Percentiles rank a stretch among this genome's conserved stretches.
phyloP scores from a whole-genome alignment of 2,888 invertebrate genomes.

The Sialis lutaria region DNA sequence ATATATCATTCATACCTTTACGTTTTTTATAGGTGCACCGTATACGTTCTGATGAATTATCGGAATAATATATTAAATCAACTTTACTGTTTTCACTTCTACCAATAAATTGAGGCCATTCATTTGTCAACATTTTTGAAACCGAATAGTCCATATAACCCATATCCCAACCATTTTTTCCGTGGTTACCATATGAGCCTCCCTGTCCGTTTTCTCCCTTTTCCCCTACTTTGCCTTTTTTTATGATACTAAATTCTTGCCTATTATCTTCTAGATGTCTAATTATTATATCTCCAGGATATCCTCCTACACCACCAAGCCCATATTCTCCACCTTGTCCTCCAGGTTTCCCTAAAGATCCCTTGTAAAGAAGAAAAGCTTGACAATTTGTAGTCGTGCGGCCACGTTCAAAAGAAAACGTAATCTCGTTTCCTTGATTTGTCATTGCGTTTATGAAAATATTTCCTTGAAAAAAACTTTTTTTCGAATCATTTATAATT shows the following conservation, averaged over 20 bases:
- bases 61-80: neutral
- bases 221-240: constrained; percentile 6
- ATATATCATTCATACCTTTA: no score
- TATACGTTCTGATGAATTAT: neutral
- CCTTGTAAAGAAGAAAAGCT: neutral
- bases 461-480: no score
- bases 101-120: no score
- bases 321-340: constrained; percentile 9
- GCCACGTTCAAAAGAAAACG: neutral
- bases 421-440: neutral
- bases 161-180: constrained; percentile 12
- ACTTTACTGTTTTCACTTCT: neutral
- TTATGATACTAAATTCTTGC: no score
- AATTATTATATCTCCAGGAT: constrained; percentile 9
- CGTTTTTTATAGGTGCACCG: neutral
- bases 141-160: constrained; percentile 7
- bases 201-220: constrained; percentile 9
- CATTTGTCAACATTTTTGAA: no score
- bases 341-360: constrained; percentile 7
- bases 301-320: constrained; percentile 10
- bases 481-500: no score
- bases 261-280: neutral
- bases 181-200: constrained; percentile 10
- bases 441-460: neutral
- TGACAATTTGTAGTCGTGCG: neutral